phyloP scores from a whole-genome alignment of 2,113 vertebrate species.

The Oophaga pumilio region DNA sequence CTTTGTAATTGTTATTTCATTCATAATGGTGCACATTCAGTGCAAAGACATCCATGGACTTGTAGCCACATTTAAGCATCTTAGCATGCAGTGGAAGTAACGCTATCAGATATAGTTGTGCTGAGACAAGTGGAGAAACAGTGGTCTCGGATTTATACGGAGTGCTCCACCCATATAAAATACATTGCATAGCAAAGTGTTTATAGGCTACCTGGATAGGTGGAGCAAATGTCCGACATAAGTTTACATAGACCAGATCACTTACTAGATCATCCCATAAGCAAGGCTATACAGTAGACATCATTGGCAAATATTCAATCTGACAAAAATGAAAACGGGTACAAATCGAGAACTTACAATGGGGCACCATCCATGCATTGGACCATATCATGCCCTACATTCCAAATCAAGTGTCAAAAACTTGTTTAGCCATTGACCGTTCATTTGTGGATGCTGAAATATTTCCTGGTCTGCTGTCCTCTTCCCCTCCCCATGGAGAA shows the following conservation, averaged over 20 bases:
- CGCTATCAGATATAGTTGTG: background rate
- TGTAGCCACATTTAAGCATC: background rate
- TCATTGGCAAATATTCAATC: background rate
- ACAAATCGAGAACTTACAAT: too few relatives aligned
- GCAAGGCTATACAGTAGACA: background rate
- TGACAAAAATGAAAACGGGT: too few relatives aligned
- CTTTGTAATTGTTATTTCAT: background rate
- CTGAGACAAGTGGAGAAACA: background rate
- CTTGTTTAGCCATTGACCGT: background rate
- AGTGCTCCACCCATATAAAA: background rate
- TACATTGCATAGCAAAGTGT: constrained; percentile 21
- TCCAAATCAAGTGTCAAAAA: background rate
- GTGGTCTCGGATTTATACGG: background rate
- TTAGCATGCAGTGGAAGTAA: background rate
- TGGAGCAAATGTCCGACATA: background rate
- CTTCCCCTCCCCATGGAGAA: background rate
- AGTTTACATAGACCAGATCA: background rate
- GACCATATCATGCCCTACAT: background rate
- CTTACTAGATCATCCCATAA: background rate
- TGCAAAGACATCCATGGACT: background rate
- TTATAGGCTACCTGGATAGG: constrained; percentile 15
- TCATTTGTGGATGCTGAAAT: background rate
- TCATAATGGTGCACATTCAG: background rate
- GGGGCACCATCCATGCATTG: background rate
- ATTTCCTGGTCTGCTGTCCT: background rate